Evolutionary conservation across 2,888 invertebrate species (phyloP).

Genomic region (Eupithecia inturbata): DNA sequence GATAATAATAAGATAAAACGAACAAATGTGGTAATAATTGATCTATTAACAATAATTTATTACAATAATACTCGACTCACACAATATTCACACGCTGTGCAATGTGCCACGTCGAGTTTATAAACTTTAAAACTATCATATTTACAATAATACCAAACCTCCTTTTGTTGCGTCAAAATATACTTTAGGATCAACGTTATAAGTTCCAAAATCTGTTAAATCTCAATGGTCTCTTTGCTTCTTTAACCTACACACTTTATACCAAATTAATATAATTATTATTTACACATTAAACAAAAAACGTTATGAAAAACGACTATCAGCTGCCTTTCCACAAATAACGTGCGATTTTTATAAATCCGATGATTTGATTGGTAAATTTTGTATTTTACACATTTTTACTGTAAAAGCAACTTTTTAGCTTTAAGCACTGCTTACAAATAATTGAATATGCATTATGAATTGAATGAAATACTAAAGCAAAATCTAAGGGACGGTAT

Average conservation of each 20-base stretch:
- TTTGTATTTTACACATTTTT: neutral
- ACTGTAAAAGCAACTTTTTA: neutral
- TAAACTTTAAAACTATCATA: slow-evolving; percentile 63
- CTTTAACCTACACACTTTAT: neutral
- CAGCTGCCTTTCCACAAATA: neutral
- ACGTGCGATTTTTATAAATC: neutral
- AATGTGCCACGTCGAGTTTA: slow-evolving; percentile 58
- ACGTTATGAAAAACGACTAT: neutral
- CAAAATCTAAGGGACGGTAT: slow-evolving; percentile 26
- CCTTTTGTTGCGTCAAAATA: slow-evolving; percentile 28
- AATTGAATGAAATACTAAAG: neutral
- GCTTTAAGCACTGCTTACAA: neutral
- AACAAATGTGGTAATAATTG: slow-evolving; percentile 67
- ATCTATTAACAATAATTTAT: slow-evolving; percentile 84
- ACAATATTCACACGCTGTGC: slow-evolving; percentile 69
- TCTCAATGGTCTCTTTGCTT: slow-evolving; percentile 3
- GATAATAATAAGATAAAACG: slow-evolving; percentile 24
- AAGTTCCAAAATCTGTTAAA: slow-evolving; percentile 7
- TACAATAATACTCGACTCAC: slow-evolving; percentile 77
- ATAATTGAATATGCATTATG: neutral
- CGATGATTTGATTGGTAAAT: neutral
- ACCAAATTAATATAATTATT: neutral
- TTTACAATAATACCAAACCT: slow-evolving; percentile 61
- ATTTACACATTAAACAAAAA: neutral
- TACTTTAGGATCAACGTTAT: slow-evolving; percentile 11